Conservation (phyloP, 1,140 invertebrate species). For the Polypedilum vanderplanki region DNA sequence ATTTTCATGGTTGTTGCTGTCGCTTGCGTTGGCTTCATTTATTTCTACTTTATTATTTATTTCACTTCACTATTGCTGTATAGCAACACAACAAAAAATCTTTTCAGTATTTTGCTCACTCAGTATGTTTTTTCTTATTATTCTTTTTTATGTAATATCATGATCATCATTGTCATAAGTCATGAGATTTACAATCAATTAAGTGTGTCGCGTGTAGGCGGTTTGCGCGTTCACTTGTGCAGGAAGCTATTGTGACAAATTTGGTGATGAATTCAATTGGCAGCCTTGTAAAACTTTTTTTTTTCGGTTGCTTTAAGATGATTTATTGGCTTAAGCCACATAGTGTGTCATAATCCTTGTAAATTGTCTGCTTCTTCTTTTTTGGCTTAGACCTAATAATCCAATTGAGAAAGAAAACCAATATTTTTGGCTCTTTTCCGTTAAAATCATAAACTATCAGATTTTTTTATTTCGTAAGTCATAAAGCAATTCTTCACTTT, state of each 20-base stretch:
- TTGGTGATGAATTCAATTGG: too few relatives aligned
- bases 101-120: background rate
- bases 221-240: too few relatives aligned
- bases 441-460: conserved; percentile 9
- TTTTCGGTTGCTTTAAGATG: too few relatives aligned
- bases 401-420: too few relatives aligned
- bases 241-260: too few relatives aligned
- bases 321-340: too few relatives aligned
- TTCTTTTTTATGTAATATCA: conserved; percentile 5
- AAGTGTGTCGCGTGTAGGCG: background rate
- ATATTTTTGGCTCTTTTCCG: background rate
- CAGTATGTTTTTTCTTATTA: background rate
- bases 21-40: conserved; percentile 28
- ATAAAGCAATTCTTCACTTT: conserved; percentile 7
- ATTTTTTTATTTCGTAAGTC: background rate
- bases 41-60: background rate
- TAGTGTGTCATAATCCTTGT: too few relatives aligned
- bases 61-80: background rate
- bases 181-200: conserved; percentile 12
- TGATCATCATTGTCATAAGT: conserved; percentile 11
- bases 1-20: conserved; percentile 39
- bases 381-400: too few relatives aligned
- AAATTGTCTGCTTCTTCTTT: too few relatives aligned
- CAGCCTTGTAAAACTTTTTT: too few relatives aligned
- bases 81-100: background rate